These are phyloP conservation scores for Antechinus stuartii DNA, from an alignment of 2,113 vertebrate species.

Conservation along the genomic window DNA sequence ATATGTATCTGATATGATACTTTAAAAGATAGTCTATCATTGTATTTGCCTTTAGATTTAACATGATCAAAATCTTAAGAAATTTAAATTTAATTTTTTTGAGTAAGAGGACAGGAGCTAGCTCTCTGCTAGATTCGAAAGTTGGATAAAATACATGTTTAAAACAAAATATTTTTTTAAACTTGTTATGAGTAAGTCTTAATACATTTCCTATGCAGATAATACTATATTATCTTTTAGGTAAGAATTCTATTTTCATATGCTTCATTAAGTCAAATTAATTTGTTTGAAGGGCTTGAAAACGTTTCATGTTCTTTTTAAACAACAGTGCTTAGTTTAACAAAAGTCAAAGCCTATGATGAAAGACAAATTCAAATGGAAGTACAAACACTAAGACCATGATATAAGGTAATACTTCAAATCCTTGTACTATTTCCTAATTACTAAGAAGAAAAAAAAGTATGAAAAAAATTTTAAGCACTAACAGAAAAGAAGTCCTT, in stretches of 20 bases:
- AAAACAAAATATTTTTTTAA: background rate
- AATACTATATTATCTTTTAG: background rate
- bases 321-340: background rate
- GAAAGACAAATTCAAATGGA: background rate
- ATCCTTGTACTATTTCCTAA: background rate
- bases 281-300: background rate
- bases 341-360: background rate
- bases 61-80: background rate
- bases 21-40: background rate
- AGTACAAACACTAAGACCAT: background rate
- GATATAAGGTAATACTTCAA: background rate
- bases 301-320: background rate
- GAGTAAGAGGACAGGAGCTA: background rate
- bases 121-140: background rate
- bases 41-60: background rate
- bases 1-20: no score
- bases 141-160: background rate
- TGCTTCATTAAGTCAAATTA: background rate
- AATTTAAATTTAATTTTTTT: background rate
- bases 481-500: background rate
- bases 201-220: background rate
- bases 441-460: background rate
- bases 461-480: background rate
- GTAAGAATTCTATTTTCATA: background rate
- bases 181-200: background rate